Percentiles rank a stretch among this genome's conserved stretches.
Evolutionary conservation across 2,888 invertebrate genomes (phyloP).

Genomic region (Chirona hameri): DNA sequence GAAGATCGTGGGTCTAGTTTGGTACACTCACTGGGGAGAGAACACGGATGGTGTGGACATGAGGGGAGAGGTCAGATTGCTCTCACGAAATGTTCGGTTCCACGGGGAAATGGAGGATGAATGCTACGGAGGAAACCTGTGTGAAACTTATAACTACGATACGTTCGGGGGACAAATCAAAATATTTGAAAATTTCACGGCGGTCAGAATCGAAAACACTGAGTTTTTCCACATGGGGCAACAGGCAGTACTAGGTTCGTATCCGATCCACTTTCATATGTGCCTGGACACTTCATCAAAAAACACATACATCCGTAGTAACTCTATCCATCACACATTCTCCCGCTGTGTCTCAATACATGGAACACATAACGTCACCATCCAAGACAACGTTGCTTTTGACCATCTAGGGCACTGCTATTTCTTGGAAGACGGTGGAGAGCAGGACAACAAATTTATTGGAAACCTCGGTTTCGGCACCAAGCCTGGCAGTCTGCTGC

Average conservation of each 20-base stretch:
- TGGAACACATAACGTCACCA: background rate
- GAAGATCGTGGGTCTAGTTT: background rate
- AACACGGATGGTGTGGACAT: background rate
- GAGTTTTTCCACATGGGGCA: slow-evolving; percentile 23
- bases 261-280: slow-evolving; percentile 28
- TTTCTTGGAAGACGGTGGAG: slow-evolving; percentile 2
- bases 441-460: background rate
- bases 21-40: background rate
- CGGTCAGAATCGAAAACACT: background rate
- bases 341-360: slow-evolving; percentile 1
- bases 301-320: background rate
- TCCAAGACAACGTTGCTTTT: background rate
- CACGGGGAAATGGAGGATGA: background rate
- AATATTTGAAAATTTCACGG: background rate
- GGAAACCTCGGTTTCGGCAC: background rate
- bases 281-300: background rate
- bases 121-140: background rate
- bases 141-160: background rate
- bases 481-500: background rate
- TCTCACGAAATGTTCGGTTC: background rate
- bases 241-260: background rate
- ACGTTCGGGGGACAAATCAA: slow-evolving; percentile 12
- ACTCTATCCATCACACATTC: slow-evolving; percentile 9
- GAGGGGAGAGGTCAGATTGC: background rate
- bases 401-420: slow-evolving; percentile 1